Evolutionary conservation across 2,888 invertebrate genomes (phyloP), one percentile per base, ranked within the genome.

Genomic region (Scrobipalpa costella): DNA sequence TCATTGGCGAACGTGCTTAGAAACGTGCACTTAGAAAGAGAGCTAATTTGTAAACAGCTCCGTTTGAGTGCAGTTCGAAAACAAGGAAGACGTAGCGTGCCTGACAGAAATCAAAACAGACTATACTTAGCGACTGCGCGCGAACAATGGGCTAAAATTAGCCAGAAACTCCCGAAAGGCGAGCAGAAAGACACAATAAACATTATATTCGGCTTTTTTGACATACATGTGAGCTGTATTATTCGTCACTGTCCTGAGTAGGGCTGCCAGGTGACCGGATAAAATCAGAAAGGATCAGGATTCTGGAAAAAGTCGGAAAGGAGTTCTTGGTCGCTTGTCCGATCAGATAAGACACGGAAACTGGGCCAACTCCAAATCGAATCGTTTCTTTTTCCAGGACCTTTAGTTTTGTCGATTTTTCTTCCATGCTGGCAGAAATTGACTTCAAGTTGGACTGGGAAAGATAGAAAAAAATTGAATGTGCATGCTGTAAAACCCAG

Each of bases 191-290:
- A 55, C 55, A 33, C 27, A 27, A 55, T 33, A 13, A 55, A 33
- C 27, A 33, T 13, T 55, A 55, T 55, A 55, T 55, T 34, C n/a
- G 55, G 55, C 55, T 55, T 55, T 55, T 55, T 55, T 55, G 55
- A 55, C 55, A 55, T 15, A 3, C 15, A 55, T 34, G 27, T 13
- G 33, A 21, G 55, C 55, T 34, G 55, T 55, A 55, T 55, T 34
- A 55, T 55, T 55, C 55, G 55, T 55, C 55, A 55, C 55, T 34
- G 55, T 34, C 55, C 7, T 7, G 34, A 5, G 15, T 44, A 44
- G 44, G 44, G 44, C 15, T 44, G 44, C 44, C 44, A 5, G n/a
- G 0, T 3, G 2, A 6, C 44, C 6, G 15, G 44, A 15, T 44
- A 15, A 15, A 44, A 15, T 13, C 40, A 1, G 13, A 40, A 44